Percentiles rank a stretch among this genome's conserved stretches.
These are phyloP conservation scores for Haliclona indistincta DNA, from an alignment of 37 sponge, comb jelly and placozoan species.

Conservation along the genomic window DNA sequence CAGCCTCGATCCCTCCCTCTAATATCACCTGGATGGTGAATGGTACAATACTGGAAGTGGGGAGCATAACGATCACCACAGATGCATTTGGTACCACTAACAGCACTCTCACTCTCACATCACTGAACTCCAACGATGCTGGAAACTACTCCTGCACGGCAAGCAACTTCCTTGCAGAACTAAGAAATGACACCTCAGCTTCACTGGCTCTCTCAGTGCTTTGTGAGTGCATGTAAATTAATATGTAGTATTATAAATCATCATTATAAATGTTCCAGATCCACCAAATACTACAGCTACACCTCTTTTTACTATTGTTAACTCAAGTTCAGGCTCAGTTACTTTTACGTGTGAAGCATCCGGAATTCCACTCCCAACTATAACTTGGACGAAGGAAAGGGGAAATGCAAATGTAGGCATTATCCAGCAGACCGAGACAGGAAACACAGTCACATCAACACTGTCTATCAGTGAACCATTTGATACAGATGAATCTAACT, in stretches of 20 bases:
- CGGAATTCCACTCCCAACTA: neutral
- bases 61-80: neutral
- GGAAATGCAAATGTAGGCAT: neutral
- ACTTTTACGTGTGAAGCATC: neutral
- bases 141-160: neutral
- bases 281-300: slow-evolving; percentile 10
- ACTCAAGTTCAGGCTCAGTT: neutral
- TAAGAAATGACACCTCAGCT: neutral
- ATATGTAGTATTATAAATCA: neutral
- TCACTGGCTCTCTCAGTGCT: neutral
- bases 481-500: slow-evolving; percentile 4
- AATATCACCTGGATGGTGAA: neutral
- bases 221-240: neutral
- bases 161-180: neutral
- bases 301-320: neutral
- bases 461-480: neutral
- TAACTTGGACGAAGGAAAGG: neutral
- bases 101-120: neutral
- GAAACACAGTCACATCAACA: neutral
- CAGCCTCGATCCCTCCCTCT: neutral
- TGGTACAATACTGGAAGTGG: neutral
- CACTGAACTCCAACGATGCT: neutral
- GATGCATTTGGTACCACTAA: neutral
- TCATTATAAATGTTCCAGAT: neutral
- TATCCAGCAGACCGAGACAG: neutral